Evolutionary conservation across 2,113 vertebrate genomes (phyloP), one percentile per base, ranked within the genome.

Genomic region (Alligator sinensis): DNA sequence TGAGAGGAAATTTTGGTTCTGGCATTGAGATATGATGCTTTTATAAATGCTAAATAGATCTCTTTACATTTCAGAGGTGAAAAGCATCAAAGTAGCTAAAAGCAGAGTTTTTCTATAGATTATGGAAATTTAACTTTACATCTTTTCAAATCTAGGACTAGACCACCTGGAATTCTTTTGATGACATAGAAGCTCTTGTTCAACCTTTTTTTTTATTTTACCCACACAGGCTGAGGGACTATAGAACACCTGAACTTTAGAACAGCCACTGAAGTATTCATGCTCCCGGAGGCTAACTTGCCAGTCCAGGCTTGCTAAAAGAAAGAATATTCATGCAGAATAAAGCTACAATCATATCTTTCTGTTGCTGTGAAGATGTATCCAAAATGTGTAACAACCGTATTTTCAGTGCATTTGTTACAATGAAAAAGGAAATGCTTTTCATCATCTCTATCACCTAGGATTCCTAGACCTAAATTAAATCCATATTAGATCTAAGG

Each of bases 1-100:
- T 54, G 72, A 28, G 10, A 58, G 76, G 54, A 4, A 77, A 72
- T 25, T 17, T 9, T n/a, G 21, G 54, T 82, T 54, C 27, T 22
- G 25, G n/a, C 64, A 68, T n/a, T 8, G 21, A 0, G 1, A 34
- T 21, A 30, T 0, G 1, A 21, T 18, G 4, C 9, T 61, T 66
- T 6, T 11, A 7, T 38, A 16, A 61, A 68, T 70, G 34, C 62
- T 77, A 4, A 34, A 70, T 70, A n/a, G n/a, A 28, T 28, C n/a
- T 70, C 66, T 3, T 3, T 70, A 70, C 34, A 70, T 70, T 70
- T 70, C 18, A 70, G 18, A 70, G 66, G 17, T 30, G 17, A 70
- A 70, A 68, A 30, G 34, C 5, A 30, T 34, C 21, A 30, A 70
- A 11, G n/a, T 19, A 30, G n/a, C 30, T 70, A 30, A 70, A 70